Evolutionary conservation across 2,888 invertebrate species (phyloP).

Genomic region (Leucania comma): DNA sequence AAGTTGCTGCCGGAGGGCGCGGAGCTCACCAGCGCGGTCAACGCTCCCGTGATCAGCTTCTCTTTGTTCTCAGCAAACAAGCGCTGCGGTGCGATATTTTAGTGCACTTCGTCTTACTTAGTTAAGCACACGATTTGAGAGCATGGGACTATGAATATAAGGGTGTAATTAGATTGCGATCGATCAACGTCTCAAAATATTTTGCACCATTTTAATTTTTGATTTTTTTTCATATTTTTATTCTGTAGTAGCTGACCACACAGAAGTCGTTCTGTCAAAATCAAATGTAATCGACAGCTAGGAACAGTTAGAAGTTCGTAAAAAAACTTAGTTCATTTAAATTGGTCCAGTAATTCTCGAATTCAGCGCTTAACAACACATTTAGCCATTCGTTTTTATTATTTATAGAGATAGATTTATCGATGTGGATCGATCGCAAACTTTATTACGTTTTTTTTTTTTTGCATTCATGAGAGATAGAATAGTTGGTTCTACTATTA

Average conservation of each 20-base stretch:
- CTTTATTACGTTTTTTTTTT: not conserved
- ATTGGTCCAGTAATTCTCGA: no score
- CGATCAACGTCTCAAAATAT: not conserved
- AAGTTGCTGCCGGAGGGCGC: conserved; percentile 83
- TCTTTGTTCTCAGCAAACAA: conserved; percentile 99
- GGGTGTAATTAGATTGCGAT: not conserved
- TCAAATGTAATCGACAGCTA: no score
- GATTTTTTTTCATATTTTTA: no score
- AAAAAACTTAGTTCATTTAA: no score
- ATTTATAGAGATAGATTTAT: not conserved
- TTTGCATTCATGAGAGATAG: conserved; percentile 7
- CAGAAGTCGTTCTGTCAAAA: no score
- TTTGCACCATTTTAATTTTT: no score
- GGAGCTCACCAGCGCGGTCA: conserved; percentile 93
- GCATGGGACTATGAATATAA: conserved; percentile 4
- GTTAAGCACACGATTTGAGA: conserved; percentile 20
- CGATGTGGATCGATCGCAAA: not conserved
- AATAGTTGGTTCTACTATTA: conserved; percentile 2
- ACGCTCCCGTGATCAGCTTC: conserved; percentile 97
- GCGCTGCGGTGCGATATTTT: conserved; percentile 91
- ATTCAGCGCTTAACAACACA: no score
- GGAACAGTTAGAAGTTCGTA: no score
- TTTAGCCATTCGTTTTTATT: no score
- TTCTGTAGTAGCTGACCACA: no score
- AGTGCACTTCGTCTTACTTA: conserved; percentile 47